Evolutionary conservation across 2,888 invertebrate genomes (phyloP).

Genomic region (Agrochola lota): DNA sequence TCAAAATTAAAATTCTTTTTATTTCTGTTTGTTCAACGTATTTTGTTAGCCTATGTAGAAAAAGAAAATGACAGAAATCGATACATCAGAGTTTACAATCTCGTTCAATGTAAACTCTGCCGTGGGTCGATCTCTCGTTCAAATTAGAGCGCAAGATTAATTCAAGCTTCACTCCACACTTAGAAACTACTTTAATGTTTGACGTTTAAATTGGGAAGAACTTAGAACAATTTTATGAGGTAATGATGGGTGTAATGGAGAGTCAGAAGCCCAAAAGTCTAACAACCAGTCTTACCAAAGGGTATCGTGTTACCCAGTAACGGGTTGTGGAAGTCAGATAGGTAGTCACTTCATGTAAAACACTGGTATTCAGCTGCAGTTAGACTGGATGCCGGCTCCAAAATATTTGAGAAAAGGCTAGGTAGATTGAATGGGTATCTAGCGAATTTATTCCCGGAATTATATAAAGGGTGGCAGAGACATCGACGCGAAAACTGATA

Average conservation of each 20-base stretch:
- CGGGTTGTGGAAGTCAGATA: neutral
- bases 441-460: neutral
- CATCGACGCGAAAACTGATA: no score
- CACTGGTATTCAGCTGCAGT: neutral
- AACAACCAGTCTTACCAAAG: neutral
- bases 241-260: neutral
- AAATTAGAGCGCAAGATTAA: slow-evolving; percentile 51
- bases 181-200: slow-evolving; percentile 38
- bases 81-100: no score
- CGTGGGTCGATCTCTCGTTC: slow-evolving; percentile 20
- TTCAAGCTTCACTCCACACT: slow-evolving; percentile 46
- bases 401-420: neutral
- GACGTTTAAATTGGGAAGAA: neutral
- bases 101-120: slow-evolving; percentile 27
- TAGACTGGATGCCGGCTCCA: neutral
- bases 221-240: neutral
- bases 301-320: neutral
- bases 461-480: no score
- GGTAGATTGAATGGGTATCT: no score
- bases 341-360: no score
- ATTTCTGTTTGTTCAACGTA: no score
- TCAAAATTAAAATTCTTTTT: no score
- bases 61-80: neutral
- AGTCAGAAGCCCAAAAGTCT: neutral
- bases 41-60: neutral